phyloP scores from a whole-genome alignment of 2,113 vertebrate genomes.

The Regulus satrapa region DNA sequence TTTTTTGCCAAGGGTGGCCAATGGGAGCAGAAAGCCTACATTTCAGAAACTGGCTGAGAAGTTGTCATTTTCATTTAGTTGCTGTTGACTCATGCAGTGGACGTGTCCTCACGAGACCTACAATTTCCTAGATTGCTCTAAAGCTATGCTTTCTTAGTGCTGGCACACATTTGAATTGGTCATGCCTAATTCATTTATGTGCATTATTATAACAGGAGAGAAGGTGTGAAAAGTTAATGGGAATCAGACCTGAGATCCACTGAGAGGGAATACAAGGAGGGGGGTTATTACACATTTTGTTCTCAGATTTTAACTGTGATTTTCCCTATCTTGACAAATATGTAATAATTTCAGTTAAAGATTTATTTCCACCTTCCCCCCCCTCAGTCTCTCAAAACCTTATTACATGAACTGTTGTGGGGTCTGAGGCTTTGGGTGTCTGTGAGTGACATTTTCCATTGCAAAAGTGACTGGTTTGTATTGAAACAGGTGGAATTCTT shows the following conservation, averaged over 20 bases:
- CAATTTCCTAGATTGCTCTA: not conserved
- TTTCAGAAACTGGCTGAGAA: not conserved
- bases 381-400: not conserved
- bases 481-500: not conserved
- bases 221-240: not conserved
- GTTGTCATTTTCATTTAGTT: not conserved
- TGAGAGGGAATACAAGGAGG: not conserved
- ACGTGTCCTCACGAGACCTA: fast-evolving
- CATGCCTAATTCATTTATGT: not conserved
- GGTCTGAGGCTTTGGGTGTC: not conserved
- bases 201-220: not conserved
- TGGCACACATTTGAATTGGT: not conserved
- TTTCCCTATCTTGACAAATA: not conserved
- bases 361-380: not conserved
- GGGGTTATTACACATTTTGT: not conserved
- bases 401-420: not conserved
- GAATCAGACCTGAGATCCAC: not conserved
- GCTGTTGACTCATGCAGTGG: not conserved
- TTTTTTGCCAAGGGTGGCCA: not conserved
- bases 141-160: not conserved
- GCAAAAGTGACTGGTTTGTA: not conserved
- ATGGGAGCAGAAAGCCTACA: not conserved
- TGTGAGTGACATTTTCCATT: not conserved
- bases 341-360: not conserved
- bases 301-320: not conserved